These are phyloP conservation scores for Pelmatolapia mariae DNA, from an alignment of 2,113 vertebrate species.

Conservation along the genomic window DNA sequence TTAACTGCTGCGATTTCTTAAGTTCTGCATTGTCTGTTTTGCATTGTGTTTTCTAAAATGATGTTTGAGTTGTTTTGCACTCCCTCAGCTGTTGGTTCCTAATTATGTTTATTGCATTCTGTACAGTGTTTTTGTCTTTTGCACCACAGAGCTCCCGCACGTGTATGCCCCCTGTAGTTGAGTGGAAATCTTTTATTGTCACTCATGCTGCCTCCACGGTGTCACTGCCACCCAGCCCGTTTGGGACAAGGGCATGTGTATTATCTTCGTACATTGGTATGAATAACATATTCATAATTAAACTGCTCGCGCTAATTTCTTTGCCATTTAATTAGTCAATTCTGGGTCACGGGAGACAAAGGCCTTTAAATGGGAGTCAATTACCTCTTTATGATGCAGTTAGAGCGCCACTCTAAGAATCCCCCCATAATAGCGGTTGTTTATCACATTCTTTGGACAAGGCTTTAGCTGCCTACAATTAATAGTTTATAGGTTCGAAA, in stretches of 20 bases:
- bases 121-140: not conserved
- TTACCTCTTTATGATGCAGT: slow-evolving; percentile 32
- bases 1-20: not conserved
- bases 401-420: not conserved
- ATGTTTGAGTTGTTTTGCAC: not conserved
- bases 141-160: not conserved
- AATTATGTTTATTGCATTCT: not conserved
- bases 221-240: not conserved
- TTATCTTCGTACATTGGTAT: not conserved
- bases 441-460: not conserved
- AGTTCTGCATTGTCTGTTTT: not conserved
- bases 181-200: not conserved
- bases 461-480: not conserved
- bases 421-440: not conserved
- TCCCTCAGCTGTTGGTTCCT: not conserved
- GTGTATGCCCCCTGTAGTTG: not conserved
- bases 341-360: slow-evolving; percentile 17
- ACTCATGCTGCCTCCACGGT: not conserved
- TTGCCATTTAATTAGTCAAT: slow-evolving; percentile 25
- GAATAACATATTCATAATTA: slow-evolving; percentile 52
- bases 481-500: not conserved
- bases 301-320: slow-evolving; percentile 41
- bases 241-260: not conserved
- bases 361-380: slow-evolving; percentile 38
- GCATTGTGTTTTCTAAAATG: not conserved